Conservation (phyloP, 2,888 invertebrate species). For the Aleiodes testaceus region DNA sequence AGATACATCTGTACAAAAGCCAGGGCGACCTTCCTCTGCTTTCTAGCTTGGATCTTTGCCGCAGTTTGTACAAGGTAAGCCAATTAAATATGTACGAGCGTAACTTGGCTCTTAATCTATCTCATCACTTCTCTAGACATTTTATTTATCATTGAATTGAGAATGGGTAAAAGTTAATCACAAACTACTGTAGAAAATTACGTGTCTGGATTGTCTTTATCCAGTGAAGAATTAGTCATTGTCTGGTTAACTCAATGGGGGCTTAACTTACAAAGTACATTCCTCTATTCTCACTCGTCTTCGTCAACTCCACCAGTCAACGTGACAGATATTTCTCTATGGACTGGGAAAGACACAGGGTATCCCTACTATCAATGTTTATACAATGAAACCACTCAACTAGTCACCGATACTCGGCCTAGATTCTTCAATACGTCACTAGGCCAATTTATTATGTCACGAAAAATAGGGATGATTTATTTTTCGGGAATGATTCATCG, state of each 20-base stretch:
- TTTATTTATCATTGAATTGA: constrained; percentile 1
- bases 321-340: constrained; percentile 45
- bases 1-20: constrained; percentile 90
- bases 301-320: constrained; percentile 45
- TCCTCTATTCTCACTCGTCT: constrained; percentile 46
- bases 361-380: constrained; percentile 22
- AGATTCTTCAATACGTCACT: neutral
- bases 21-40: constrained; percentile 86
- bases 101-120: constrained; percentile 21
- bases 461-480: neutral
- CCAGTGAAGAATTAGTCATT: constrained; percentile 23
- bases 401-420: constrained; percentile 10
- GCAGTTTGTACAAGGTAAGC: constrained; percentile 89
- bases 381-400: constrained; percentile 9
- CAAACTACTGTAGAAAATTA: neutral
- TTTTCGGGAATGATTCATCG: neutral
- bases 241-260: constrained; percentile 4
- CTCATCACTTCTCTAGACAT: constrained; percentile 14
- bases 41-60: constrained; percentile 88
- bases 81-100: constrained; percentile 34
- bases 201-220: constrained; percentile 21
- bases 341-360: constrained; percentile 41
- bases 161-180: neutral
- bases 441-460: neutral
- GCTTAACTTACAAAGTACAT: constrained; percentile 24